Evolutionary conservation across 2,113 vertebrate species (phyloP).

Genomic region (Puntigrus tetrazona): DNA sequence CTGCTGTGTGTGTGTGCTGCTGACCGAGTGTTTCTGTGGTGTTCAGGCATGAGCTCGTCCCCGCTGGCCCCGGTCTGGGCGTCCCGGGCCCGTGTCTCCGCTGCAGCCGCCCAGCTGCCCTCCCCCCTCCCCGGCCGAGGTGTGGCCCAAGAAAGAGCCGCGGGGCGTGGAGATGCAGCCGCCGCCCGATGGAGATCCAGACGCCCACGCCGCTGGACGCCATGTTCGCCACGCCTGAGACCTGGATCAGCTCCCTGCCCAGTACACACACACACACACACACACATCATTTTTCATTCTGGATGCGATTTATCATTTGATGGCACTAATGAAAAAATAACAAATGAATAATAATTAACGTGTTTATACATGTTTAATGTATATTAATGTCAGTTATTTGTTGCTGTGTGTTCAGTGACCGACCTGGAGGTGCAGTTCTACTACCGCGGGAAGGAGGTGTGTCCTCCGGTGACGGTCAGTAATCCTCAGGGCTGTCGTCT

Average conservation of each 20-base stretch:
- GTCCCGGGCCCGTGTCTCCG: slow-evolving; percentile 78
- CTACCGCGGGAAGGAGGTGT: slow-evolving; percentile 93
- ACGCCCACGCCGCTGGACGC: slow-evolving; percentile 57
- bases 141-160: slow-evolving; percentile 89
- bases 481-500: slow-evolving; percentile 96
- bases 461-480: slow-evolving; percentile 83
- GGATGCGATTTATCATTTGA: no score
- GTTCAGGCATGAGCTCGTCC: slow-evolving; percentile 66
- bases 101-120: slow-evolving; percentile 83
- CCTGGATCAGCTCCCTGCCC: slow-evolving; percentile 97
- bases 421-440: slow-evolving; percentile 96
- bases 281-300: no score
- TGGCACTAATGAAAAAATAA: no score
- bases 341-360: no score
- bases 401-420: slow-evolving; percentile 86
- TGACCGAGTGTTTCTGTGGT: not conserved
- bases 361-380: no score
- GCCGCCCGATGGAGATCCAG: slow-evolving; percentile 57
- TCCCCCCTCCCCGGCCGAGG: slow-evolving; percentile 74
- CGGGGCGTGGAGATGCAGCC: slow-evolving; percentile 82
- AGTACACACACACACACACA: slow-evolving; percentile 74
- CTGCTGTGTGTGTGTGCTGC: not conserved
- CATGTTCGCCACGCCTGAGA: slow-evolving; percentile 89
- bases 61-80: slow-evolving; percentile 73
- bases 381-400: no score